Base-by-base conservation (phyloP, 2,113 vertebrate species). In the Siniperca knerii region DNA sequence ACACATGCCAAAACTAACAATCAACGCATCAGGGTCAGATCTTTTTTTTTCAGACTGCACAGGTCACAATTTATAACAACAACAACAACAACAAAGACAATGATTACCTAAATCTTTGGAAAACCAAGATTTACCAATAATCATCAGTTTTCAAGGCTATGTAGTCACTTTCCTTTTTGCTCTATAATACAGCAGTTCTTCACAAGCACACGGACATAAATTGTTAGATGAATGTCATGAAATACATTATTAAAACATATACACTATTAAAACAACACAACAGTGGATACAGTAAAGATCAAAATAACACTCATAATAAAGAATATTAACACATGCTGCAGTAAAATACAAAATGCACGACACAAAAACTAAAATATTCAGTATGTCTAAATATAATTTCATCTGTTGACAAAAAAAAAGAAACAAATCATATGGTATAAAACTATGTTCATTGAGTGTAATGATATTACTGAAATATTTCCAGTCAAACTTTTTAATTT, bases 401-500 rank as follows among this genome's bases (percentile, higher is more conserved):
- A 80, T 80, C 37, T 46, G 13, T 55, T 80, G 23, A 66, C 44
- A 65, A 74, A 86, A 75, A 75, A 61, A 65, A 80, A 64, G 33
- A 62, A 69, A 73, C n/a, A 70, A 20, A 85, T 71, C 18, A 74
- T 9, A 21, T 0, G n/a, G 6, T 25, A 42, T 35, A n/a, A 77
- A 82, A 20, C 0, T 5, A 40, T 69, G 78, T 46, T n/a, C 3
- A 40, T 50, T 5, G 4, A n/a, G 55, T 67, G 54, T 80, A 82
- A 82, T 80, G 29, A 72, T 66, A 74, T 83, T 68, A 85, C 61
- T 33, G 62, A 78, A 77, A 86, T 85, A 66, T 85, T 89, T 88
- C 48, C 67, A 54, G 46, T 78, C 66, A 82, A 81, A 80, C 72
- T 87, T 85, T 37, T 73, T 79, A 54, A 40, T 76, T 75, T 74